Base-by-base conservation (phyloP, 2,888 invertebrate species). In the Oscheius myriophilus region DNA sequence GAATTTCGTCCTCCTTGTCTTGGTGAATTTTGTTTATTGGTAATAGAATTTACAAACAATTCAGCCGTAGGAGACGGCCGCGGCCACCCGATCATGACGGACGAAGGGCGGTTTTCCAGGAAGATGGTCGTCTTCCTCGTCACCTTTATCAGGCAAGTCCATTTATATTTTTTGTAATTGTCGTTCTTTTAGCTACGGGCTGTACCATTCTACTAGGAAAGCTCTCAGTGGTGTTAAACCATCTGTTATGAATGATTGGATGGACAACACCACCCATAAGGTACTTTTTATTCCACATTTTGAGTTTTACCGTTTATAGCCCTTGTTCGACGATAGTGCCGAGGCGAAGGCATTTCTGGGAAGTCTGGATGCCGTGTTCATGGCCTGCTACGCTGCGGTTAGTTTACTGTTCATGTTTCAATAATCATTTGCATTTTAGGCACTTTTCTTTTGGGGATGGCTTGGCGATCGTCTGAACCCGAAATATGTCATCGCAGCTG, bases 391-490 rank as follows among this genome's bases (percentile, higher is more conserved):
- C 65, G 85, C 86, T 2, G 73, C 76, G 23, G 82, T 79, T 61
- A 61, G 71, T 54, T 1, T 16, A n/a, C 49, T 7, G 18, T 46
- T 7, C 52, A 39, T 39, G 42, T 46, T 26, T 39, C 2, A 49
- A 49, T 12, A 52, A 53, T 11, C 39, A 12, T 46, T 79, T n/a
- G n/a, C n/a, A n/a, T n/a, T 84, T 33, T 74, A 88, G 88, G 88
- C 89, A 2, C 81, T 89, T 6, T 88, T 87, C 80, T 86, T 89
- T 54, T 89, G 88, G 86, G 89, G 89, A 41, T 86, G 87, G 77
- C 67, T 89, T 55, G 89, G 89, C 41, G 89, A 89, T 78, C 86
- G 88, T 69, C 86, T 87, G 64, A 87, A 89, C 76, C 86, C 88
- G 66, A 84, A 88, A 63, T 76, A 84, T 57, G 87, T 89, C 12